Percentiles rank a stretch among this genome's conserved stretches.
Conservation (phyloP, 2,797 vertebrate species). For the Glyptemys insculpta region DNA sequence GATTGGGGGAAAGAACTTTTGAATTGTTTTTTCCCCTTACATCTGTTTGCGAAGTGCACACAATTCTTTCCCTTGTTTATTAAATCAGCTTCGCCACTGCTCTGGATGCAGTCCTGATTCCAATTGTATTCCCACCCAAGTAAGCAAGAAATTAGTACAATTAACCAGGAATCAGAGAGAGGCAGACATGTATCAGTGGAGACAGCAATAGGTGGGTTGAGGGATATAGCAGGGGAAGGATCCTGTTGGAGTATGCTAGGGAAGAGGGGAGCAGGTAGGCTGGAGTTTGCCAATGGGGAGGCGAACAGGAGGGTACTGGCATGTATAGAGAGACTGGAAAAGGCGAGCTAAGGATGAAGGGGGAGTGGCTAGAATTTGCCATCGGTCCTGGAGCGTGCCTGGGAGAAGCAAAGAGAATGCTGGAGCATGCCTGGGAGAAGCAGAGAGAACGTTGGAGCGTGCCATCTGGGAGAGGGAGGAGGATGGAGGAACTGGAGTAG, state of each 20-base stretch:
- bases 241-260: neutral
- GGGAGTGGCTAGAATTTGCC: neutral
- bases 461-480: neutral
- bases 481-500: neutral
- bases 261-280: neutral
- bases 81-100: neutral
- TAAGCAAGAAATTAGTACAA: neutral
- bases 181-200: neutral
- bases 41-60: neutral
- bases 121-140: neutral
- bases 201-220: neutral
- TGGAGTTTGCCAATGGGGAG: neutral
- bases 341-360: neutral
- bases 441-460: neutral
- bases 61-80: neutral
- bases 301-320: neutral
- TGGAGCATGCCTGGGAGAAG: neutral
- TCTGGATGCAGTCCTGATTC: neutral
- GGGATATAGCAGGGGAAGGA: neutral
- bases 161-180: neutral
- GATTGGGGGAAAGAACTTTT: neutral
- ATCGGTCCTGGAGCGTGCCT: neutral
- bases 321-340: neutral
- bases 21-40: neutral
- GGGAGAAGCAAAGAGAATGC: neutral